Conservation (phyloP, 2,113 vertebrate genomes). For the Cinclus cinclus region DNA sequence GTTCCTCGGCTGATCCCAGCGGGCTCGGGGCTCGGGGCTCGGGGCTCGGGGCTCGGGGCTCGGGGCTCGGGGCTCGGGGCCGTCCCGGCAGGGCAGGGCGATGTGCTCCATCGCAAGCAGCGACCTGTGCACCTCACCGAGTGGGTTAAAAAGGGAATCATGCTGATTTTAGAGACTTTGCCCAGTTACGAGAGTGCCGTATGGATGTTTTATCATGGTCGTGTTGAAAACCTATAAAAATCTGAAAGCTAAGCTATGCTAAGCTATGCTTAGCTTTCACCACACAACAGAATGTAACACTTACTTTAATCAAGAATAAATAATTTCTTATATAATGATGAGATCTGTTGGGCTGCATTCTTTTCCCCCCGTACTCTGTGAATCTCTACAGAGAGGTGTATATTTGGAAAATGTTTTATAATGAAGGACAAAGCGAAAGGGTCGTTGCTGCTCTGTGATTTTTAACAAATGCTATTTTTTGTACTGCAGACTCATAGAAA, state of each 20-base stretch:
- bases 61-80: not conserved
- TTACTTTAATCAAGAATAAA: conserved; percentile 24
- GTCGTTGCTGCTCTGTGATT: not conserved
- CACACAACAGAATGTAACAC: not conserved
- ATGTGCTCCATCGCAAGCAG: fast-evolving
- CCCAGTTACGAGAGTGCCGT: not conserved
- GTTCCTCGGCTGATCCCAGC: fast-evolving
- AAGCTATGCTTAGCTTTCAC: not conserved
- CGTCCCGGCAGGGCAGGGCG: fast-evolving
- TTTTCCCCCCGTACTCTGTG: not conserved
- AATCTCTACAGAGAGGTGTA: not conserved
- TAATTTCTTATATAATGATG: conserved; percentile 20
- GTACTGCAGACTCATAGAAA: not conserved
- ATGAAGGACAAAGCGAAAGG: not conserved
- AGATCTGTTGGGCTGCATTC: not conserved
- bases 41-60: fast-evolving
- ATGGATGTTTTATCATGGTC: not conserved
- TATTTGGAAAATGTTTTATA: not conserved
- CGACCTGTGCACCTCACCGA: fast-evolving
- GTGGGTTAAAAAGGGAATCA: not conserved
- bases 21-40: too few relatives aligned
- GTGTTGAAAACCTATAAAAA: not conserved
- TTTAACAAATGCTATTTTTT: not conserved
- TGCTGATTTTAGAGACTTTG: not conserved
- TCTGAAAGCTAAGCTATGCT: not conserved